Conservation (phyloP, 2,113 vertebrate species). For the Nycticebus coucang region DNA sequence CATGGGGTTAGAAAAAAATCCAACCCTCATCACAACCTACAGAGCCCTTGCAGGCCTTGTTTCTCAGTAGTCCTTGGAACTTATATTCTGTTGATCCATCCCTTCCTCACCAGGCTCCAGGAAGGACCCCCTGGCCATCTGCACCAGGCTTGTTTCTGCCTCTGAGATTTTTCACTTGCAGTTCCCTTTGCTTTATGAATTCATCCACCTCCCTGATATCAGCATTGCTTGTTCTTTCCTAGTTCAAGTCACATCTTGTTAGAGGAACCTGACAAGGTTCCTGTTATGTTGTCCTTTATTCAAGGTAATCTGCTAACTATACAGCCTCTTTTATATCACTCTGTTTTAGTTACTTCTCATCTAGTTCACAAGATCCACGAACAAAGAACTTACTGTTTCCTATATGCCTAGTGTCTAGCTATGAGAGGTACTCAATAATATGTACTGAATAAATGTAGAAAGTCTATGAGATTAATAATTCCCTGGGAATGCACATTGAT, state of each 20-base stretch:
- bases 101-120: too few relatives aligned
- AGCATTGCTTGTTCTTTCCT: background rate
- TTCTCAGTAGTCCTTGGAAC: background rate
- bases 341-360: background rate
- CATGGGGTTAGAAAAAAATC: background rate
- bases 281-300: too few relatives aligned
- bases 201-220: background rate
- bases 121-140: background rate
- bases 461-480: conserved; percentile 10
- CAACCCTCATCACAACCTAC: background rate
- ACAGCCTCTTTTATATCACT: background rate
- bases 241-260: background rate
- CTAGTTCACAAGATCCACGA: background rate
- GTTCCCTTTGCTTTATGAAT: background rate
- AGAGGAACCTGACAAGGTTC: background rate
- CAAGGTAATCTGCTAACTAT: background rate
- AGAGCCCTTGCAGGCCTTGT: background rate
- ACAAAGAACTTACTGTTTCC: background rate
- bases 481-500: background rate
- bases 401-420: background rate
- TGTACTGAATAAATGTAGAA: background rate
- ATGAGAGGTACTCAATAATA: background rate
- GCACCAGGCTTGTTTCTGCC: background rate
- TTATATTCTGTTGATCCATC: background rate
- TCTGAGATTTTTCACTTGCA: background rate